Percentiles rank a stretch among this genome's conserved stretches.
Conservation (phyloP, 2,113 vertebrate genomes). For the Chloropsis cyanopogon region DNA sequence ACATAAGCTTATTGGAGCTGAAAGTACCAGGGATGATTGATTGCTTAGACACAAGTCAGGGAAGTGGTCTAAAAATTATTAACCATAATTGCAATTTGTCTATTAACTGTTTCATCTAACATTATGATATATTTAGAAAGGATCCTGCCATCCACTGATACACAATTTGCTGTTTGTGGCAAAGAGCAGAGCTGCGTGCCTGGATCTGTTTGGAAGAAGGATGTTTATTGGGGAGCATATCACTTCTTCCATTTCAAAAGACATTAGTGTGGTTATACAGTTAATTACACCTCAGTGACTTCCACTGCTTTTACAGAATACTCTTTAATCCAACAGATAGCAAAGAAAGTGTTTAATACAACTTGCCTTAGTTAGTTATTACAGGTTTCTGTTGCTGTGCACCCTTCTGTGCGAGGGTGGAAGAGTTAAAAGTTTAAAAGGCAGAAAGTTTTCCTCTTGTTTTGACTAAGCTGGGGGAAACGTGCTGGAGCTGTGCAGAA, state of each 20-base stretch:
- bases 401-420: neutral
- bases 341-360: constrained; percentile 44
- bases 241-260: constrained; percentile 31
- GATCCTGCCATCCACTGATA: neutral
- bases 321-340: constrained; percentile 24
- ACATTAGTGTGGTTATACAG: neutral
- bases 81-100: constrained; percentile 48
- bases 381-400: neutral
- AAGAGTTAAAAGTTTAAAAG: constrained; percentile 30
- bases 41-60: neutral
- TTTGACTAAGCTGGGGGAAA: constrained; percentile 23
- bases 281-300: constrained; percentile 36
- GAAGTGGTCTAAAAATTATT: constrained; percentile 50
- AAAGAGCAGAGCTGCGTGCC: neutral
- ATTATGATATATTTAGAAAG: constrained; percentile 11
- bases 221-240: neutral
- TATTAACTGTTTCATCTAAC: constrained; percentile 16
- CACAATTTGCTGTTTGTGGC: neutral
- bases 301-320: constrained; percentile 37
- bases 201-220: neutral
- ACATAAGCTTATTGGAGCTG: neutral
- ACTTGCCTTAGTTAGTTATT: neutral
- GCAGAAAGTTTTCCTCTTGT: constrained; percentile 52
- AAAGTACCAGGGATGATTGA: constrained; percentile 19
- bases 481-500: constrained; percentile 15